Percentiles rank a stretch among this genome's conserved stretches.
Evolutionary conservation across 2,888 invertebrate species (phyloP).

Genomic region (Metellina segmentata): DNA sequence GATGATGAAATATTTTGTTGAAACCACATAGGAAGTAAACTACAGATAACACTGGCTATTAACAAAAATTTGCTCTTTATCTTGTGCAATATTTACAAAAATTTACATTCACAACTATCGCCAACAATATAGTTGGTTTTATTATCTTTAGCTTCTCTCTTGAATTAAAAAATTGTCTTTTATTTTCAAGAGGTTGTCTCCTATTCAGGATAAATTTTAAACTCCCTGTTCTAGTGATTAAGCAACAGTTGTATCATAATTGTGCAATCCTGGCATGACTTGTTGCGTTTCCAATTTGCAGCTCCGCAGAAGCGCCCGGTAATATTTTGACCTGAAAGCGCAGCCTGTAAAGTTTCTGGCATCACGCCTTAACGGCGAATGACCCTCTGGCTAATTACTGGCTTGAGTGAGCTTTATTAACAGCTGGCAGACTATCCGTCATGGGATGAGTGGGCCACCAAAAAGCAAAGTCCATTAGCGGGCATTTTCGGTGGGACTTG

Average conservation of each 20-base stretch:
- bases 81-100: no score
- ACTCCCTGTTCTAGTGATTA: not conserved
- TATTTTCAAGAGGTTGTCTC: no score
- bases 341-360: constrained; percentile 1
- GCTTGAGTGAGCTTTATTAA: constrained; percentile 56
- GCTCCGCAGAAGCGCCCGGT: not conserved
- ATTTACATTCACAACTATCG: no score
- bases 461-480: constrained; percentile 63
- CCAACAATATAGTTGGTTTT: no score
- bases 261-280: not conserved
- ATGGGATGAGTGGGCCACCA: constrained; percentile 23
- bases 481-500: constrained; percentile 46
- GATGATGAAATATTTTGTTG: no score
- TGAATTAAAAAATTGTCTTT: no score
- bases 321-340: constrained; percentile 11
- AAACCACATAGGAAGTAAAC: no score
- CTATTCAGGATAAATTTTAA: not conserved
- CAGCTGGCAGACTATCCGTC: constrained; percentile 57
- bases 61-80: no score
- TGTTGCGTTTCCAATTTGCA: constrained; percentile 7
- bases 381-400: constrained; percentile 45
- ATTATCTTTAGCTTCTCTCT: no score
- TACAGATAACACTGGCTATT: no score
- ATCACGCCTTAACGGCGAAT: constrained; percentile 13
- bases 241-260: not conserved